phyloP scores from a whole-genome alignment of 2,797 vertebrate species.

The Paratrypauchen microcephalus region DNA sequence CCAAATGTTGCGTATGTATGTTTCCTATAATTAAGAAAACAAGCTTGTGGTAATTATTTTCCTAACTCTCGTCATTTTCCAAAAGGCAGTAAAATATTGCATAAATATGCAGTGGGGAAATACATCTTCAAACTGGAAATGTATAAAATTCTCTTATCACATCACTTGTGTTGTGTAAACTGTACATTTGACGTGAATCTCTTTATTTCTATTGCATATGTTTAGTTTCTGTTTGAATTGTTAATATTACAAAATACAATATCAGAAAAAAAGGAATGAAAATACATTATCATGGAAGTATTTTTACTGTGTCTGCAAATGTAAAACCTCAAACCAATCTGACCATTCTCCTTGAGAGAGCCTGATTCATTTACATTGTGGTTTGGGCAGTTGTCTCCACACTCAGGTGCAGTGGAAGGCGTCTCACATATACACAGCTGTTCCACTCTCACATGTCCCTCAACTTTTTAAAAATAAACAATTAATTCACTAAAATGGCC shows the following conservation, averaged over 20 bases:
- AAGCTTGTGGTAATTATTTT: no score
- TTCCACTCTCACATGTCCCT: slow-evolving; percentile 28
- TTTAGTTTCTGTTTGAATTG: neutral
- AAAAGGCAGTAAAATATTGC: no score
- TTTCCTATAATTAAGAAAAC: no score
- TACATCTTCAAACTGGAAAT: no score
- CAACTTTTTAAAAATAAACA: slow-evolving; percentile 47
- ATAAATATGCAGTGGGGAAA: no score
- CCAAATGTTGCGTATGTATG: no score
- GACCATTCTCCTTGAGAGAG: slow-evolving; percentile 28
- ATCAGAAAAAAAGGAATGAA: neutral
- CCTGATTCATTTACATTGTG: slow-evolving; percentile 33
- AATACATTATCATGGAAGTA: slow-evolving; percentile 9
- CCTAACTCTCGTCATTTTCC: no score
- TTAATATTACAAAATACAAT: neutral
- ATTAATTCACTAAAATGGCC: slow-evolving; percentile 57
- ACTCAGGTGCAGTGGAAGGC: slow-evolving; percentile 41
- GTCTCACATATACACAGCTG: slow-evolving; percentile 38
- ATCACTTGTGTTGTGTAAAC: no score
- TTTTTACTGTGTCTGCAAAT: slow-evolving; percentile 39
- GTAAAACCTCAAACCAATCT: slow-evolving; percentile 26
- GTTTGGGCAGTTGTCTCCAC: slow-evolving; percentile 25
- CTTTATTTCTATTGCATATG: neutral
- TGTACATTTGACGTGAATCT: no score
- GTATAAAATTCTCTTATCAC: no score